A percentile compares a stretch with the other conserved stretches of the same genome.
phyloP scores from a whole-genome alignment of 2,113 vertebrate species.

The Thalassoma bifasciatum region DNA sequence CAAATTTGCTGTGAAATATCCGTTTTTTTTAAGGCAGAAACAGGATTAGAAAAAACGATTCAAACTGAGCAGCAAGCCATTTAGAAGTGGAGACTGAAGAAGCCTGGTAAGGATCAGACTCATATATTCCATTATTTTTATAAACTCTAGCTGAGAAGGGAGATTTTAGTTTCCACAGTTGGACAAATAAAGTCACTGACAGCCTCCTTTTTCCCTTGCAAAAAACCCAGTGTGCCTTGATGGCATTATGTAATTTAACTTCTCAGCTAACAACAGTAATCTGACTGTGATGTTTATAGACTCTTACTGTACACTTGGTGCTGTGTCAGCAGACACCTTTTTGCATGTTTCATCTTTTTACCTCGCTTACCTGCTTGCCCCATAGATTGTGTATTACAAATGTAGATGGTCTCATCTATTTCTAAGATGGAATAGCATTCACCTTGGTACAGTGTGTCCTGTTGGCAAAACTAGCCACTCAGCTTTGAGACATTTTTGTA shows the following conservation, averaged over 20 bases:
- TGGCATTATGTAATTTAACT: constrained; percentile 17
- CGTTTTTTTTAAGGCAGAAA: background rate
- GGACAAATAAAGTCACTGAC: constrained; percentile 24
- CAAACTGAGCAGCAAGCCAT: background rate
- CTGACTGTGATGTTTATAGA: constrained; percentile 7
- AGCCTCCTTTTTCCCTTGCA: constrained; percentile 10
- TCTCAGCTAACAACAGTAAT: background rate
- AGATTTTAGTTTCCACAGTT: constrained; percentile 46
- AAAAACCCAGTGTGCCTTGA: constrained; percentile 30
- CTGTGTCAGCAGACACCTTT: background rate
- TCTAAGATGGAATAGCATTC: no score
- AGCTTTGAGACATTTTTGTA: no score
- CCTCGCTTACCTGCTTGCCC: no score
- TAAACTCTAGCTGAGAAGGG: constrained; percentile 20
- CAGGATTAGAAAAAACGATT: background rate
- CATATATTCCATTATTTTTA: constrained; percentile 50
- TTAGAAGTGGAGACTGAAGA: constrained; percentile 28
- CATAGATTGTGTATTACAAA: no score
- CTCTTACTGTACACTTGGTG: background rate
- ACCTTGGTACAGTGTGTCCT: no score
- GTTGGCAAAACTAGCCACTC: no score
- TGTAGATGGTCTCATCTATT: no score
- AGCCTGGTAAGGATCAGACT: constrained; percentile 22
- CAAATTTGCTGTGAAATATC: no score
- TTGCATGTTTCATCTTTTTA: no score